A percentile compares a stretch with the other conserved stretches of the same genome.
These are phyloP conservation scores for Atherix ibis DNA, from an alignment of 2,888 invertebrate species.

Conservation along the genomic window DNA sequence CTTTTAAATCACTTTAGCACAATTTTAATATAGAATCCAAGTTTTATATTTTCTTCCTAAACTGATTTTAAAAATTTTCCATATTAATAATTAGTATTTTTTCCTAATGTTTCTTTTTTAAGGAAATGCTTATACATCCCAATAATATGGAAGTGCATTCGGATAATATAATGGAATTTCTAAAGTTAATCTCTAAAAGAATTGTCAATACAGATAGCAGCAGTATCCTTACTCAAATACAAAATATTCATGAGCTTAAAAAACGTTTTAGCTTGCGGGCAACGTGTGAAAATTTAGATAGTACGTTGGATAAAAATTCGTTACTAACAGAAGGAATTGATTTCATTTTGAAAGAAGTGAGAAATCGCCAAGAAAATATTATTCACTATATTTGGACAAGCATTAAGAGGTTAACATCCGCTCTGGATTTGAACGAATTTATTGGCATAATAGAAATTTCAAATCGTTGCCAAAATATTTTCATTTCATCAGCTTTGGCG, in stretches of 20 bases:
- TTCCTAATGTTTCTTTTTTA: background rate
- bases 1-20: background rate
- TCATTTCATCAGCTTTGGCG: constrained; percentile 24
- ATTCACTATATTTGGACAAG: constrained; percentile 19
- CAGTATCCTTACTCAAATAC: constrained; percentile 17
- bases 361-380: constrained; percentile 15
- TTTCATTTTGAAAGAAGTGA: constrained; percentile 14
- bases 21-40: background rate
- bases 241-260: constrained; percentile 18
- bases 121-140: constrained; percentile 4
- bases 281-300: constrained; percentile 15
- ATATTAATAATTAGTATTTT: background rate
- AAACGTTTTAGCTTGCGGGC: constrained; percentile 19
- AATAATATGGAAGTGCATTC: background rate
- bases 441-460: constrained; percentile 20
- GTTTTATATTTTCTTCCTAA: background rate
- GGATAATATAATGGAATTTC: constrained; percentile 21
- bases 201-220: constrained; percentile 14
- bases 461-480: constrained; percentile 20
- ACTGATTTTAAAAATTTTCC: background rate
- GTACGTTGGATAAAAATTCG: constrained; percentile 14
- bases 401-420: constrained; percentile 19
- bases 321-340: constrained; percentile 21
- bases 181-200: constrained; percentile 20
- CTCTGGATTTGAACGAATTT: constrained; percentile 19